Evolutionary conservation across 2,113 vertebrate genomes (phyloP).

Genomic region (Hemiprocne comata): DNA sequence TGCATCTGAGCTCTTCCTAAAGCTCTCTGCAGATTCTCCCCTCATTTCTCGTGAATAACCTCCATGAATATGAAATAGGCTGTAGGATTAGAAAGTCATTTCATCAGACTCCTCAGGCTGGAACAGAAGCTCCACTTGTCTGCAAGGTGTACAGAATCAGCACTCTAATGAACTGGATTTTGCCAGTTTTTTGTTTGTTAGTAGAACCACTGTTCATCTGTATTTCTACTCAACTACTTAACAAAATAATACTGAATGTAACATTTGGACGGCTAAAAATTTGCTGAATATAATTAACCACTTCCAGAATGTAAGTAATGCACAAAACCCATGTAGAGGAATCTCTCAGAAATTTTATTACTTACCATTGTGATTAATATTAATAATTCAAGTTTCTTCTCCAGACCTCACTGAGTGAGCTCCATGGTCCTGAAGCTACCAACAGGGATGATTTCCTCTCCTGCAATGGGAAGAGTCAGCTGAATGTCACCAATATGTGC

Average conservation of each 20-base stretch:
- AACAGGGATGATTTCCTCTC: background rate
- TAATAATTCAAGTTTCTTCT: background rate
- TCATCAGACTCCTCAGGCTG: constrained; percentile 6
- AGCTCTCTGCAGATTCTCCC: background rate
- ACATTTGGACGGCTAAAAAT: background rate
- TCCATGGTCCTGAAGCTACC: background rate
- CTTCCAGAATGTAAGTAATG: background rate
- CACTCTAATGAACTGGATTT: background rate
- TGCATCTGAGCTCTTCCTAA: background rate
- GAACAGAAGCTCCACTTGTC: background rate
- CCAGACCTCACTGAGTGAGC: background rate
- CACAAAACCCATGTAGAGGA: background rate
- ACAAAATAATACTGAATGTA: background rate
- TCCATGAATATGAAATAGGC: constrained; percentile 24
- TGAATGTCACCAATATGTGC: fast-evolving
- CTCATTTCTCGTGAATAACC: background rate
- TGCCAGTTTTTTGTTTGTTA: background rate
- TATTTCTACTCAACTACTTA: background rate
- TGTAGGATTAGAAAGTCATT: constrained; percentile 28
- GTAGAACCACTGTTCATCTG: background rate
- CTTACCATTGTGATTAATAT: background rate
- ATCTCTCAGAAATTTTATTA: background rate
- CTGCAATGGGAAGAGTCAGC: background rate
- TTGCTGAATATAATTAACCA: background rate
- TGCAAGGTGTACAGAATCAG: background rate